Evolutionary conservation across 2,888 invertebrate genomes (phyloP).

Genomic region (Drosophila formosana): DNA sequence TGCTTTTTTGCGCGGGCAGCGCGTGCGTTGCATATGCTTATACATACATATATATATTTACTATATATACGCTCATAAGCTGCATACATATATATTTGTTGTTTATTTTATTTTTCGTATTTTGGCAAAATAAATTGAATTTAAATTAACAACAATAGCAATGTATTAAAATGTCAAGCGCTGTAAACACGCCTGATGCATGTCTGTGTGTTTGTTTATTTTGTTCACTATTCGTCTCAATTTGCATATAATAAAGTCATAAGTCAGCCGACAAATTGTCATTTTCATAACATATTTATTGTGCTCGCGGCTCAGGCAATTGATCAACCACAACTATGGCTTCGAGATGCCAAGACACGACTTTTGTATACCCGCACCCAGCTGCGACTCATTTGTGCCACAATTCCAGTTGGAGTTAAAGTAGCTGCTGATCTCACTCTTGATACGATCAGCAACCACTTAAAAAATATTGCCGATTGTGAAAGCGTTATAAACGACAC

Average conservation of each 20-base stretch:
- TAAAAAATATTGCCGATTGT: not conserved
- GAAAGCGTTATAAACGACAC: too few species aligned
- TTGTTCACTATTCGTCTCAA: slow-evolving; percentile 57
- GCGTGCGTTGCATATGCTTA: slow-evolving; percentile 57
- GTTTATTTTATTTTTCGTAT: slow-evolving; percentile 15
- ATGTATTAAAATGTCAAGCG: slow-evolving; percentile 59
- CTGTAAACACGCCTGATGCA: slow-evolving; percentile 35
- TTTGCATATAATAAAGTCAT: slow-evolving; percentile 76
- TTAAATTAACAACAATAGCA: slow-evolving; percentile 61
- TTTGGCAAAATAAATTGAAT: slow-evolving; percentile 51
- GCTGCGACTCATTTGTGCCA: not conserved
- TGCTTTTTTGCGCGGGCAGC: slow-evolving; percentile 21
- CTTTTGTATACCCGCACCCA: slow-evolving; percentile 28
- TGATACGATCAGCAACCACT: not conserved
- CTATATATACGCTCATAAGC: not conserved
- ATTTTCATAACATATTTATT: slow-evolving; percentile 68
- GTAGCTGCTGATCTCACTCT: not conserved
- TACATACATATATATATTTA: slow-evolving; percentile 1
- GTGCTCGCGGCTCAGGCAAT: slow-evolving; percentile 39
- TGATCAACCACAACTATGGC: slow-evolving; percentile 17
- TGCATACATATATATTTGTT: slow-evolving; percentile 7
- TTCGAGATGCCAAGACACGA: slow-evolving; percentile 19
- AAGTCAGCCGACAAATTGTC: slow-evolving; percentile 71
- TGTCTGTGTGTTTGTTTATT: slow-evolving; percentile 7
- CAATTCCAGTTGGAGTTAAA: not conserved